Evolutionary conservation across 1,140 invertebrate genomes (phyloP).

Genomic region (Caerostris extrusa): DNA sequence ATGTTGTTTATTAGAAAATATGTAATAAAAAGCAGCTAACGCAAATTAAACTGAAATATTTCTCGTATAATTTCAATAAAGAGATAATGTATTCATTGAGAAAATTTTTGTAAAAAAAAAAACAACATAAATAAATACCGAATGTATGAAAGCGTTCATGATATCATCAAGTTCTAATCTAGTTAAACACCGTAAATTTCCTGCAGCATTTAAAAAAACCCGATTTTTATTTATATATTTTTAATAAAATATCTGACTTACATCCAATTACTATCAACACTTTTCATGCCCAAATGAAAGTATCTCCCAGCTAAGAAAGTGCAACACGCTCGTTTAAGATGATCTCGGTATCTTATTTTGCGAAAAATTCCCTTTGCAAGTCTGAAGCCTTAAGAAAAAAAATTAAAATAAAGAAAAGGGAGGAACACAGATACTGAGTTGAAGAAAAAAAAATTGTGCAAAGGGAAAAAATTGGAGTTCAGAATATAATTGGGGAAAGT

Average conservation of each 20-base stretch:
- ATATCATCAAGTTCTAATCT: neutral
- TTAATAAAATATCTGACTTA: neutral
- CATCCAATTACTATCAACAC: constrained; percentile 51
- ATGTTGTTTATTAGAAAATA: too few relatives aligned
- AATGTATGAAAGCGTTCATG: neutral
- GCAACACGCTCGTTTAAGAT: constrained; percentile 28
- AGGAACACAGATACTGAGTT: neutral
- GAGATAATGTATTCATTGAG: too few relatives aligned
- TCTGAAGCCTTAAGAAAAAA: neutral
- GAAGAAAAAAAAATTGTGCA: neutral
- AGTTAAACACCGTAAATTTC: neutral
- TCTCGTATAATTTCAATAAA: too few relatives aligned
- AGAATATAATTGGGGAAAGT: constrained; percentile 30
- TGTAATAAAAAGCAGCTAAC: too few relatives aligned
- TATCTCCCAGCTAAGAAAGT: constrained; percentile 1
- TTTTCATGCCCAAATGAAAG: constrained; percentile 21
- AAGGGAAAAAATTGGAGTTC: neutral
- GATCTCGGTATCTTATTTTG: neutral
- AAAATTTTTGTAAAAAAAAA: too few relatives aligned
- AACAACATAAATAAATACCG: too few relatives aligned
- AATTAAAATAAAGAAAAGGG: neutral
- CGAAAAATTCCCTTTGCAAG: neutral
- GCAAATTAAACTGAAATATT: too few relatives aligned
- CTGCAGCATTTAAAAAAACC: neutral
- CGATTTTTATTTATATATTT: neutral